A percentile compares a stretch with the other conserved stretches of the same genome.
Evolutionary conservation across 2,888 invertebrate genomes (phyloP).

Genomic region (Drosophila barbarae): DNA sequence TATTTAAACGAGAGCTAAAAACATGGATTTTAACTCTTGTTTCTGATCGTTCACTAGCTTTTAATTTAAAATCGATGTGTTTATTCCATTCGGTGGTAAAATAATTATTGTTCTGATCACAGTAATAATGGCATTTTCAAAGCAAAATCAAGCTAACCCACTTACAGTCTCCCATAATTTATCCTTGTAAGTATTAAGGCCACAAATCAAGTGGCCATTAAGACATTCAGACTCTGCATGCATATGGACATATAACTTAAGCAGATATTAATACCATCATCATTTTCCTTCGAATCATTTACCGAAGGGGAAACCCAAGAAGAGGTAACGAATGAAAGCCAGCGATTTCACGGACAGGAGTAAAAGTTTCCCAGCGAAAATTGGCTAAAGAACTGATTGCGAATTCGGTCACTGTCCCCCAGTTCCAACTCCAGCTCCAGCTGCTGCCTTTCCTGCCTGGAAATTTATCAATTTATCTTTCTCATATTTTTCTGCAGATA

Average conservation of each 20-base stretch:
- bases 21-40: too few species aligned
- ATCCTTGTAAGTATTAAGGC: neutral
- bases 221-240: neutral
- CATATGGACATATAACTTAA: conserved; percentile 1
- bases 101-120: neutral
- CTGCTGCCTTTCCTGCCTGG: conserved; percentile 13
- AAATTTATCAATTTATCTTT: conserved; percentile 70
- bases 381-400: conserved; percentile 66
- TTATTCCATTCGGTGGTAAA: neutral
- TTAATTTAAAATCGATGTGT: too few species aligned
- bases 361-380: conserved; percentile 71
- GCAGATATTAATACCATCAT: conserved; percentile 21
- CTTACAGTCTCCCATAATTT: conserved; percentile 6
- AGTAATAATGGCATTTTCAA: neutral
- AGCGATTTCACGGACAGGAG: conserved; percentile 57
- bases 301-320: conserved; percentile 53
- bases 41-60: neutral
- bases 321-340: conserved; percentile 71
- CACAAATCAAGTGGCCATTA: conserved; percentile 12
- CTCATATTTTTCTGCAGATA: conserved; percentile 74
- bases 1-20: too few species aligned
- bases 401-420: conserved; percentile 45
- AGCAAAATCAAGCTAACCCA: neutral
- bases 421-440: conserved; percentile 3
- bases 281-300: conserved; percentile 45